Base-by-base conservation (phyloP, 2,797 vertebrate genomes). In the Setipinna tenuifilis region DNA sequence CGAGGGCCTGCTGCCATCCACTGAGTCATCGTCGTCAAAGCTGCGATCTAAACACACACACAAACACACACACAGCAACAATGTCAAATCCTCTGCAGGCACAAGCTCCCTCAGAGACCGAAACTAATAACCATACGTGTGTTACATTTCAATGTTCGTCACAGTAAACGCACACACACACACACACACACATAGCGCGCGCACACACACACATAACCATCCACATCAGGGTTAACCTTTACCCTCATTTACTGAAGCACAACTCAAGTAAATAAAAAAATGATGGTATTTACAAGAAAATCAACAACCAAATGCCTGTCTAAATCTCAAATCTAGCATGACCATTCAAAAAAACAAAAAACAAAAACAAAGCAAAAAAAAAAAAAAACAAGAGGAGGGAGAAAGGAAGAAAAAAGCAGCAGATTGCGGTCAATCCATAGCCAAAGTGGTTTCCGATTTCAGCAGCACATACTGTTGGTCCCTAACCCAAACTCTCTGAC, bases 21-120 rank as follows among this genome's bases (percentile, higher is more conserved):
- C 97, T 25, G 97, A 98, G 91, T 99, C 98, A 61, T 99, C 97
- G 93, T 99, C 98, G 86, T 99, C 98, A 90, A 98, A 99, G 95
- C 96, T 99, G 93, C 97, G 98, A 95, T 99, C 98, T 99, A 90
- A 4, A 62, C 9, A 25, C 83, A 58, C 17, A 23, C 23, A 86
- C 23, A 12, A 41, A 50, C 59, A 48, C 46, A 35, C 35, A 41
- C 35, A 41, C 35, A 41, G 35, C 35, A 41, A 41, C 35, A 50
- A 12, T 50, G 23, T 25, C 58, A 62, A n/a, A 59, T 11, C 58
- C 58, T 59, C 58, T 12, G 35, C 3, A 75, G 31, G 6, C 31
- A 35, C 0, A 44, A 14, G 50, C 50, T 54, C 50, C 50, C 50
- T 14, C 50, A 54, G 50, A 9, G 50, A 54, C 50, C 50, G 35